Conservation (phyloP, 1,140 invertebrate genomes). For the Drosophila biarmipes region DNA sequence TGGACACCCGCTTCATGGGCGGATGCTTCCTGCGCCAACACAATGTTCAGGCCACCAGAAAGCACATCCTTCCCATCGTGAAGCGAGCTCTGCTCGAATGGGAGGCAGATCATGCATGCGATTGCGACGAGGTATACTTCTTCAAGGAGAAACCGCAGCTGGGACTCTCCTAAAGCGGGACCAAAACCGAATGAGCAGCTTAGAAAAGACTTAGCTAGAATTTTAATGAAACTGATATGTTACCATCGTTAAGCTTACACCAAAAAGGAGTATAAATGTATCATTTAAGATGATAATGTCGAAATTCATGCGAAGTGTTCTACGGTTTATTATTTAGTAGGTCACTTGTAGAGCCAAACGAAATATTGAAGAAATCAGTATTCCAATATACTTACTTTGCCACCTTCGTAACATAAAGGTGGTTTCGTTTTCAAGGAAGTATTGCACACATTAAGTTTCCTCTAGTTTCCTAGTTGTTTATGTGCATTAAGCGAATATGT, state of each 20-base stretch:
- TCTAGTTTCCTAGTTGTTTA: constrained; percentile 41
- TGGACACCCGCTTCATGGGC: constrained; percentile 61
- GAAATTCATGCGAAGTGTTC: not conserved
- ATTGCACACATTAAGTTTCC: not conserved
- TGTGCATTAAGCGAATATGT: constrained; percentile 36
- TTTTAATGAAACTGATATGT: constrained; percentile 17
- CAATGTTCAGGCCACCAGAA: constrained; percentile 86
- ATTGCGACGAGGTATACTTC: constrained; percentile 65
- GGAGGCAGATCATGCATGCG: constrained; percentile 46
- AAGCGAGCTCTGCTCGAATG: constrained; percentile 80
- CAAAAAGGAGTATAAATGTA: constrained; percentile 4
- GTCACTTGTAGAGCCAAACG: not conserved
- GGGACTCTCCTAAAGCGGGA: constrained; percentile 47
- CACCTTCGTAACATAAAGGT: not conserved
- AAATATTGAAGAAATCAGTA: constrained; percentile 8
- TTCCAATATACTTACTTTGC: not conserved
- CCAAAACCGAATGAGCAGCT: not conserved
- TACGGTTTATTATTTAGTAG: not conserved
- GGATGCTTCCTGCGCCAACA: constrained; percentile 85
- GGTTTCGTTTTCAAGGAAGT: not conserved
- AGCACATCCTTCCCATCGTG: constrained; percentile 88
- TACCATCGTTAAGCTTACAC: constrained; percentile 6
- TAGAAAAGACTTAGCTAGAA: constrained; percentile 31
- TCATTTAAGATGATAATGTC: constrained; percentile 11
- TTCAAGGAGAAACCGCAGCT: constrained; percentile 70